Evolutionary conservation across 2,113 vertebrate genomes (phyloP), one percentile per base, ranked within the genome.

Genomic region (Strix aluco): DNA sequence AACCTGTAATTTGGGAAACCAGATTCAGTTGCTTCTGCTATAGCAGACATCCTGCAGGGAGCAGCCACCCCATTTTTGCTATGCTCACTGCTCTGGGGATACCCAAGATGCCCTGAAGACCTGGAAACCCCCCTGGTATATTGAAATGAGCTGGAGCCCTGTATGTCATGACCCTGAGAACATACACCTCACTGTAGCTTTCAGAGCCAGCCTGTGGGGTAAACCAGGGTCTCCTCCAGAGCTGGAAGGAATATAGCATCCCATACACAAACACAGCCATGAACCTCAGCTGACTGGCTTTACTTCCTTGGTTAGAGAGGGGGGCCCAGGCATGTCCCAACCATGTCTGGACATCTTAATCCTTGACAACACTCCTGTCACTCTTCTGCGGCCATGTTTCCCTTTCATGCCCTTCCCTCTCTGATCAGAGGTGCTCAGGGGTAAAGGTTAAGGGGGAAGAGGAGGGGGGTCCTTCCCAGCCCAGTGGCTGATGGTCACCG

Each of bases 401-500:
- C 13, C 3, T 2, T 36, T 44, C 8, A 3, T 40, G 26, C 17
- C 14, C 6, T 34, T 69, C 4, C 1, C 5, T 51, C 13, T 34
- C 13, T 72, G 6, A 10, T 7, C 2, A 8, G 22, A 59, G 10
- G 1, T n/a, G 16, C 32, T 79, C 23, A 44, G 17, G 23, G 8
- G 2, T 20, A 44, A 42, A 62, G 2, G 6, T 10, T 36, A 55
- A 55, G 7, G 9, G 10, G 4, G 2, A 79, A 59, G 29, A 17
- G 18, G 12, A 71, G 6, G 3, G 2, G 3, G 1, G 3, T 71
- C 19, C 32, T 75, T 23, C 15, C 5, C 70, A 87, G 32, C 13
- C 13, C n/a, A n/a, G 38, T 1, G 4, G 47, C 22, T 88, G 63
- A 19, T 86, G 86, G 52, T 15, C 52, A 75, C 29, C 85, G 47